A percentile compares a stretch with the other conserved stretches of the same genome.
phyloP scores from a whole-genome alignment of 2,113 vertebrate species.

The Lamprologus tigripictilis region DNA sequence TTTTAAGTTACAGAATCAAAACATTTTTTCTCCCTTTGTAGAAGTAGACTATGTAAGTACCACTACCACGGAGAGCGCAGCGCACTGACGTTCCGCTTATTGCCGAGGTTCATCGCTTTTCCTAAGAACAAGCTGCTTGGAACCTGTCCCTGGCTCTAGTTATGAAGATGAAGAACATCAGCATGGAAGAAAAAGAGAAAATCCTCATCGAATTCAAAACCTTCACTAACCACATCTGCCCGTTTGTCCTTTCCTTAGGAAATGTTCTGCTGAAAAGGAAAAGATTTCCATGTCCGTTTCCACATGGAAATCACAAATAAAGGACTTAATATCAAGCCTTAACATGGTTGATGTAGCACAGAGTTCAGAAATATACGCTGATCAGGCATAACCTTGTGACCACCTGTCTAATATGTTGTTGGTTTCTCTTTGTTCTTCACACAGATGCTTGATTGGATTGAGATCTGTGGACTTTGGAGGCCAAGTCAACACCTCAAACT shows the following conservation, averaged over 20 bases:
- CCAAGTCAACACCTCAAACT: not conserved
- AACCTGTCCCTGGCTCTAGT: not conserved
- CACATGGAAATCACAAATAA: not conserved
- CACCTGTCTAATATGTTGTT: not conserved
- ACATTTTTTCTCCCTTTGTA: not conserved
- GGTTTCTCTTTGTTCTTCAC: not conserved
- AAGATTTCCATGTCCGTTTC: not conserved
- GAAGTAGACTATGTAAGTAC: not conserved
- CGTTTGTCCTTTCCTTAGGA: not conserved
- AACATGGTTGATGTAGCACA: not conserved
- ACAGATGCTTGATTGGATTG: not conserved
- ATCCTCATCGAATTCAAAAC: not conserved
- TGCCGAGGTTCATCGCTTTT: not conserved
- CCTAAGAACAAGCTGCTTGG: not conserved
- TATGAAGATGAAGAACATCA: not conserved
- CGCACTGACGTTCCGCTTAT: not conserved
- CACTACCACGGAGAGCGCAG: not conserved
- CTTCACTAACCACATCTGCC: not conserved
- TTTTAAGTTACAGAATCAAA: not conserved
- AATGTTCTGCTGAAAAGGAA: not conserved
- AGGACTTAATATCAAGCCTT: not conserved
- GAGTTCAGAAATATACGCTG: not conserved
- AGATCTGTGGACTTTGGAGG: not conserved
- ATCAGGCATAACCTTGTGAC: not conserved
- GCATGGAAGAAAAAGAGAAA: not conserved